Percentiles rank a stretch among this genome's conserved stretches.
Conservation (phyloP, 2,888 invertebrate species). For the Mantis religiosa region DNA sequence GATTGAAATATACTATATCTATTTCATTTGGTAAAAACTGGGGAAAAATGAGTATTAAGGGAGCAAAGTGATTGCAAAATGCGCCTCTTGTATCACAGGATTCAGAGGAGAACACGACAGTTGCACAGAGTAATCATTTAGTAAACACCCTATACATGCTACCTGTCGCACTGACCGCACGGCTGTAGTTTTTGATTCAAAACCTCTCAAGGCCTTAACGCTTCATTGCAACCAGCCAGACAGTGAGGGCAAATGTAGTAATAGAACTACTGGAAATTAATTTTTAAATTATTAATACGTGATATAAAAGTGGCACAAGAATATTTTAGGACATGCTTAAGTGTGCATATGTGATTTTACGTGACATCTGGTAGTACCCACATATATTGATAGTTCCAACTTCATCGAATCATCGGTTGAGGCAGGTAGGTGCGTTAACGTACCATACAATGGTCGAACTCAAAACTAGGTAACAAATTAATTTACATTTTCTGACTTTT, state of each 20-base stretch:
- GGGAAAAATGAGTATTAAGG: too few species aligned
- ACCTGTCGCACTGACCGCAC: background rate
- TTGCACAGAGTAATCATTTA: background rate
- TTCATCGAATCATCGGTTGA: background rate
- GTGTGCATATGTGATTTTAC: background rate
- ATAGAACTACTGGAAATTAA: background rate
- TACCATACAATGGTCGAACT: background rate
- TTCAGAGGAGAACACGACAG: too few species aligned
- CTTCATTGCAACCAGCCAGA: background rate
- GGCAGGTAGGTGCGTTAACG: background rate
- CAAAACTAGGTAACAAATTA: background rate
- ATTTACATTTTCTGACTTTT: background rate
- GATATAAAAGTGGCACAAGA: background rate
- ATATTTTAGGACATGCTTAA: background rate
- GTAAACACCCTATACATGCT: background rate
- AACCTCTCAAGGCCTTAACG: background rate
- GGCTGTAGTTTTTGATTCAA: background rate
- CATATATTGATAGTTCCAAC: background rate
- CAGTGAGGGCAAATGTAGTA: background rate
- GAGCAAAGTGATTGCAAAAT: too few species aligned
- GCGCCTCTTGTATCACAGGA: too few species aligned
- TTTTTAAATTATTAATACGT: background rate
- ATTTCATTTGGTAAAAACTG: too few species aligned
- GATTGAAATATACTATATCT: too few species aligned
- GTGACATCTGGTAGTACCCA: background rate